Evolutionary conservation across 2,113 vertebrate genomes (phyloP).

Genomic region (Pseudorasbora parva): DNA sequence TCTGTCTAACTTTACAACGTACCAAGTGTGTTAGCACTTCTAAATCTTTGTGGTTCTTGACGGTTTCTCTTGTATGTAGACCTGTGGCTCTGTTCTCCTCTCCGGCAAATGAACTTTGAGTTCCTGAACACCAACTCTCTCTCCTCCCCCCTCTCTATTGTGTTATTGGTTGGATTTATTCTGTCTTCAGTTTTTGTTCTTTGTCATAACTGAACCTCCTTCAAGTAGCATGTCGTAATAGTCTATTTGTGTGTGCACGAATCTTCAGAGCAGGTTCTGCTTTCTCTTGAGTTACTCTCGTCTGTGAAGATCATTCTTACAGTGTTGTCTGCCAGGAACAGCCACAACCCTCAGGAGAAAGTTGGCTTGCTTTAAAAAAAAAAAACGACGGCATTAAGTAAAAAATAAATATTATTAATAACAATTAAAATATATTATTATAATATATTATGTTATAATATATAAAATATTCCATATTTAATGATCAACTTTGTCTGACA

Average conservation of each 20-base stretch:
- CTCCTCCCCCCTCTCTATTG: slow-evolving; percentile 66
- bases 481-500: slow-evolving; percentile 29
- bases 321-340: slow-evolving; percentile 77
- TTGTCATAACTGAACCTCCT: slow-evolving; percentile 74
- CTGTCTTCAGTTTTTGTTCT: slow-evolving; percentile 65
- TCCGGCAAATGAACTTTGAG: slow-evolving; percentile 75
- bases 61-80: slow-evolving; percentile 89
- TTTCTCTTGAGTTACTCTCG: slow-evolving; percentile 69
- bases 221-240: slow-evolving; percentile 94
- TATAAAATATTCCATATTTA: background rate
- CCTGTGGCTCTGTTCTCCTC: slow-evolving; percentile 87
- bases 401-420: slow-evolving; percentile 21
- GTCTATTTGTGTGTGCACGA: slow-evolving; percentile 83
- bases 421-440: background rate
- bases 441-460: background rate
- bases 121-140: slow-evolving; percentile 65
- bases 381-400: slow-evolving; percentile 24
- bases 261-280: slow-evolving; percentile 73
- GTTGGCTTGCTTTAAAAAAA: slow-evolving; percentile 64
- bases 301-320: slow-evolving; percentile 76
- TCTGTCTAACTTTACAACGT: slow-evolving; percentile 75
- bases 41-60: slow-evolving; percentile 92
- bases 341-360: slow-evolving; percentile 74
- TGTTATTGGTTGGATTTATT: slow-evolving; percentile 65
- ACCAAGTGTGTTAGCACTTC: slow-evolving; percentile 84